phyloP scores from a whole-genome alignment of 2,888 invertebrate genomes.

The Steromphala cineraria region DNA sequence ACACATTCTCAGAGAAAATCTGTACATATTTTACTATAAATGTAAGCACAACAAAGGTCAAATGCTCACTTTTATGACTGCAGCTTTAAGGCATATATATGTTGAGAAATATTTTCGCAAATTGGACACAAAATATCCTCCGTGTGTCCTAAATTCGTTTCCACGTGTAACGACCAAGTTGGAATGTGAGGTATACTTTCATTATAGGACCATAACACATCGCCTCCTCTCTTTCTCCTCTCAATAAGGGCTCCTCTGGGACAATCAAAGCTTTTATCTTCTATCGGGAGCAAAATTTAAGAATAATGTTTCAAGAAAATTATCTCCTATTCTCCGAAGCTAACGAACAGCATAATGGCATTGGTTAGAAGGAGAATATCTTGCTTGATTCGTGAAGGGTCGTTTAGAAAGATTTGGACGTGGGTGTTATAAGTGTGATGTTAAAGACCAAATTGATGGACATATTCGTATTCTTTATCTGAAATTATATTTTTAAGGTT shows the following conservation, averaged over 20 bases:
- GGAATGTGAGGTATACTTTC: neutral
- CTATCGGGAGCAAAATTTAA: neutral
- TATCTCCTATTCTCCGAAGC: neutral
- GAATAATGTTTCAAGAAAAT: neutral
- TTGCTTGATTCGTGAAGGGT: neutral
- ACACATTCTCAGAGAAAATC: too few species aligned
- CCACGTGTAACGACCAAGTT: neutral
- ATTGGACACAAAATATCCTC: too few species aligned
- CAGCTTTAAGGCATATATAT: too few species aligned
- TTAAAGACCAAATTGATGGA: neutral
- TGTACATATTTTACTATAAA: too few species aligned
- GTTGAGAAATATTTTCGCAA: too few species aligned
- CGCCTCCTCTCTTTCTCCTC: neutral
- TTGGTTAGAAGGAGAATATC: neutral
- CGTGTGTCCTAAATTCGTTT: too few species aligned
- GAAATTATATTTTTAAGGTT: too few species aligned
- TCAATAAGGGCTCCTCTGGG: neutral
- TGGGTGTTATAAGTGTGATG: neutral
- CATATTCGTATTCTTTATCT: neutral
- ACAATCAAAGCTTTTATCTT: slow-evolving; percentile 5
- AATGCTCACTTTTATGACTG: too few species aligned
- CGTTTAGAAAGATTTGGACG: neutral
- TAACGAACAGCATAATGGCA: neutral
- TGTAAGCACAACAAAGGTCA: too few species aligned
- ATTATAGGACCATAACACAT: neutral